These are phyloP conservation scores for Eupithecia tripunctaria DNA, from an alignment of 2,888 invertebrate species.

Conservation along the genomic window DNA sequence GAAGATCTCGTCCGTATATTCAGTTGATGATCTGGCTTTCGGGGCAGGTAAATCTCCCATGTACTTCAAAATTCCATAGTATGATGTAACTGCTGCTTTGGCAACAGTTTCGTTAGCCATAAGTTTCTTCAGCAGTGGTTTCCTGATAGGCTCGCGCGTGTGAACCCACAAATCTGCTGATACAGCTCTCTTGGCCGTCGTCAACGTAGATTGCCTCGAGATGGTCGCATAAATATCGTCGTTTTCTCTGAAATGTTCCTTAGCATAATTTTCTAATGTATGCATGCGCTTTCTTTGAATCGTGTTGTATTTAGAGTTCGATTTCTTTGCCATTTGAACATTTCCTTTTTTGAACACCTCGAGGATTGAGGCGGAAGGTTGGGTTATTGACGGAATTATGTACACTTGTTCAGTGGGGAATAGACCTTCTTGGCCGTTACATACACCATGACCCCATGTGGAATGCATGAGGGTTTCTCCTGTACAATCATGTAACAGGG, in stretches of 20 bases:
- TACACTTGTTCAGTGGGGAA: conserved; percentile 95
- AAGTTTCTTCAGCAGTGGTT: conserved; percentile 91
- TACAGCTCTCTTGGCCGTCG: conserved; percentile 86
- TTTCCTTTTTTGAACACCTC: conserved; percentile 86
- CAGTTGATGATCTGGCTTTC: conserved; percentile 89
- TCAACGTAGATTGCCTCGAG: conserved; percentile 86
- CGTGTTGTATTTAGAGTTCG: conserved; percentile 80
- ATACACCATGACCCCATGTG: conserved; percentile 89
- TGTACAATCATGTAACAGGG: conserved; percentile 88
- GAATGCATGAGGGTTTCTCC: conserved; percentile 90
- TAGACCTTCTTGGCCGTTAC: conserved; percentile 89
- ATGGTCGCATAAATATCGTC: conserved; percentile 79
- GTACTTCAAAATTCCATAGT: conserved; percentile 88
- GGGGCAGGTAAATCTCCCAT: conserved; percentile 97
- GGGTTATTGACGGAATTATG: conserved; percentile 91
- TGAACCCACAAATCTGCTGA: conserved; percentile 93
- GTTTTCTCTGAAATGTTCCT: conserved; percentile 90
- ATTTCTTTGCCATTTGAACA: conserved; percentile 72
- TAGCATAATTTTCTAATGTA: conserved; percentile 92
- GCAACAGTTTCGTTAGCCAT: conserved; percentile 88
- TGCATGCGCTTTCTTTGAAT: conserved; percentile 89
- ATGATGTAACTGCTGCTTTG: conserved; percentile 89
- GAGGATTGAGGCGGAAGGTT: conserved; percentile 88
- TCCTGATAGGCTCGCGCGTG: conserved; percentile 91
- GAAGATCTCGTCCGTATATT: conserved; percentile 96